Evolutionary conservation across 1,140 invertebrate species (phyloP).

Genomic region (Araneus ventricosus): DNA sequence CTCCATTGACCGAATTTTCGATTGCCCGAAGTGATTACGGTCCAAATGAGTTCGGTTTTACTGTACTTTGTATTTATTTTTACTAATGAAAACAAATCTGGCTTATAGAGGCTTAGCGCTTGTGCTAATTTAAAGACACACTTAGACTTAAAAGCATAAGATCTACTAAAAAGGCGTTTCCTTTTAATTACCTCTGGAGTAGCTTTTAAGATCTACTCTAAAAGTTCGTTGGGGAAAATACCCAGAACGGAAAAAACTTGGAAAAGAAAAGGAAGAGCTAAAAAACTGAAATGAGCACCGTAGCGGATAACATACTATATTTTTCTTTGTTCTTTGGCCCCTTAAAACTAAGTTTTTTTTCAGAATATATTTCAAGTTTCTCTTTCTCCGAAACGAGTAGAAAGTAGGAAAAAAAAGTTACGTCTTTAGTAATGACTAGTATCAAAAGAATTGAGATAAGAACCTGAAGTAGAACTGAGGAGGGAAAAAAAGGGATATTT

Average conservation of each 20-base stretch:
- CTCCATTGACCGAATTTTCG: too few relatives aligned
- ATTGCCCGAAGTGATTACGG: too few relatives aligned
- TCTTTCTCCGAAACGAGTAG: slow-evolving; percentile 25
- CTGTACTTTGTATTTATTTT: too few relatives aligned
- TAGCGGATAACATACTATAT: slow-evolving; percentile 30
- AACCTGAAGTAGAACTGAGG: slow-evolving; percentile 27
- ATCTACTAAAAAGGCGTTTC: not conserved
- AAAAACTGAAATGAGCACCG: not conserved
- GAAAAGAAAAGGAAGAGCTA: not conserved
- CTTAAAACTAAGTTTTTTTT: slow-evolving; percentile 53
- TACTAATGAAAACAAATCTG: too few relatives aligned
- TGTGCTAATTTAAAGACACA: too few relatives aligned
- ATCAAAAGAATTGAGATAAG: slow-evolving; percentile 51
- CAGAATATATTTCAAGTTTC: slow-evolving; percentile 44
- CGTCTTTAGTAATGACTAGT: slow-evolving; percentile 52
- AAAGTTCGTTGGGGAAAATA: not conserved
- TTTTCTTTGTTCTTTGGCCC: slow-evolving; percentile 42
- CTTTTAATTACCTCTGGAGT: not conserved
- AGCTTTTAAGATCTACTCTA: not conserved
- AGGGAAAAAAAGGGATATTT: not conserved
- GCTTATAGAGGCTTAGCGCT: too few relatives aligned
- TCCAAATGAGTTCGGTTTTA: too few relatives aligned
- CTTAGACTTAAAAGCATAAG: not conserved
- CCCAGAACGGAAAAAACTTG: not conserved
- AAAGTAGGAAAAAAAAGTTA: slow-evolving; percentile 32